Evolutionary conservation across 2,797 vertebrate genomes (phyloP).

Genomic region (Setipinna tenuifilis): DNA sequence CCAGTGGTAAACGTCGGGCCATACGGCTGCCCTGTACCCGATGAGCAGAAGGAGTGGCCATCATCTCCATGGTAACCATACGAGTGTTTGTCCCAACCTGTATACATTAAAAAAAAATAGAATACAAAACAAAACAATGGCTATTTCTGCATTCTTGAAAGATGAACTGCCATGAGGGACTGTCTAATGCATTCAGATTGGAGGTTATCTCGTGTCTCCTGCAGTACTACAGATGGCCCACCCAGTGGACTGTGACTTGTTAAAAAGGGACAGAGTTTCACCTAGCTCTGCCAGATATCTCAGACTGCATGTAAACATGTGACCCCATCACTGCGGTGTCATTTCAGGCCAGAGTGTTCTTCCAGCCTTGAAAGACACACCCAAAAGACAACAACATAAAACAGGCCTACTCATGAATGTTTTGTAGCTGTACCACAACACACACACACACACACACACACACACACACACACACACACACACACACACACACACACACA

Average conservation of each 20-base stretch:
- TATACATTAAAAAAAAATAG: conserved; percentile 42
- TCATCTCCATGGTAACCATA: conserved; percentile 99
- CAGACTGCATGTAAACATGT: conserved; percentile 26
- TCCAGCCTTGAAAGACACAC: conserved; percentile 26
- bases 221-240: conserved; percentile 50
- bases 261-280: conserved; percentile 33
- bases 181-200: conserved; percentile 30
- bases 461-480: not conserved
- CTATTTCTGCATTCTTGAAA: not conserved
- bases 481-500: not conserved
- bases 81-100: conserved; percentile 99
- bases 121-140: not conserved
- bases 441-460: not conserved
- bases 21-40: conserved; percentile 97
- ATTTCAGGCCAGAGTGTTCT: conserved; percentile 35
- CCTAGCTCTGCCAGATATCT: conserved; percentile 59
- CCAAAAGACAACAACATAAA: not conserved
- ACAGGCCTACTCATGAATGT: not conserved
- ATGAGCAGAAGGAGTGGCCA: conserved; percentile 98
- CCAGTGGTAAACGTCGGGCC: conserved; percentile 98
- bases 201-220: conserved; percentile 50
- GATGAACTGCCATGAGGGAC: conserved; percentile 15
- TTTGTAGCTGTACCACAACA: not conserved
- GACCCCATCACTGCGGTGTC: not conserved
- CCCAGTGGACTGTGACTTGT: conserved; percentile 38